Evolutionary conservation across 2,113 vertebrate species (phyloP).

Genomic region (Brienomyrus longianalis): DNA sequence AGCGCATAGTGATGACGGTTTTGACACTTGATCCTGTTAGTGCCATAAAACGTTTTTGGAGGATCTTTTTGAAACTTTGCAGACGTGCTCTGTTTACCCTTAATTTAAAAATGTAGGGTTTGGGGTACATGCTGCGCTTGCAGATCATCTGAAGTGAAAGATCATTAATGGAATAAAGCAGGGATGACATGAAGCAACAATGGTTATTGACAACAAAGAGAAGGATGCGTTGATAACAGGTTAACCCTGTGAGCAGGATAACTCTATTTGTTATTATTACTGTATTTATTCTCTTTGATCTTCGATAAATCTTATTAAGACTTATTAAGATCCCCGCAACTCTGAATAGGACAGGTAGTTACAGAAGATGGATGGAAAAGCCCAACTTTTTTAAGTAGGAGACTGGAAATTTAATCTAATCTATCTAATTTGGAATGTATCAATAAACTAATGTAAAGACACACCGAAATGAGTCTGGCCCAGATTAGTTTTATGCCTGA

Average conservation of each 20-base stretch:
- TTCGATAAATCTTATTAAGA: background rate
- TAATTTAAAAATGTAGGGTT: background rate
- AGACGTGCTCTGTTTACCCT: background rate
- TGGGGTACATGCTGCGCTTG: background rate
- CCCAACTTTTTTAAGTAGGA: background rate
- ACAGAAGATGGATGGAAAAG: background rate
- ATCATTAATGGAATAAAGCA: background rate
- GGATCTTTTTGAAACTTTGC: background rate
- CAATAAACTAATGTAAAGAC: background rate
- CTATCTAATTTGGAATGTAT: background rate
- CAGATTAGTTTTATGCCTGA: background rate
- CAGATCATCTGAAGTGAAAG: background rate
- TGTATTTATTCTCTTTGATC: background rate
- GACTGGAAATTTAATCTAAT: background rate
- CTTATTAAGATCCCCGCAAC: background rate
- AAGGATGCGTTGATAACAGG: background rate
- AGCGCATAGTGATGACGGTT: background rate
- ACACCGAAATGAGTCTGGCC: background rate
- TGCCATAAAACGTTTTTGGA: background rate
- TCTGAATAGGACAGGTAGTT: background rate
- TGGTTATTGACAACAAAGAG: background rate
- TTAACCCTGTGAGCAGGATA: background rate
- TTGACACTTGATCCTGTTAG: background rate
- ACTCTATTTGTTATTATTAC: background rate
- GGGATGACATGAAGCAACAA: background rate